Evolutionary conservation across 2,113 vertebrate species (phyloP), one percentile per base, ranked within the genome.

Genomic region (Helogale parvula): DNA sequence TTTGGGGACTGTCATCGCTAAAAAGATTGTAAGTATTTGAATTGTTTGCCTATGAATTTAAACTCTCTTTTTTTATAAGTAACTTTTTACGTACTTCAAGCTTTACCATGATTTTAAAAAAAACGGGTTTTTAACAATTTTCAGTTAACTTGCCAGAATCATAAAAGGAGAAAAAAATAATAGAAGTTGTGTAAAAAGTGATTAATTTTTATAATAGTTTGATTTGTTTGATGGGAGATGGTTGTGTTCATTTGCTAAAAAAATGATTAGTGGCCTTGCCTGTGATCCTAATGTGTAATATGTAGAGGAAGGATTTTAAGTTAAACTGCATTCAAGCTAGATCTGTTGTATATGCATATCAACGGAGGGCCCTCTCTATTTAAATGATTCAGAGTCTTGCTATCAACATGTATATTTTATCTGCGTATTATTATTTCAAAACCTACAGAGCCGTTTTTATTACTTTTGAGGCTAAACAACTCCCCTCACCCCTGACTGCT

Each of bases 1-100:
- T 99, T 97, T 98, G 99, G 91, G 99, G 99, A 80, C 99, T 99
- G 97, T 98, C 98, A 21, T 99, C 99, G 9, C 99, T 99, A 68
- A 99, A 99, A 98, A 98, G 99, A 99, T 98, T 99, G 99, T 99
- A 98, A 99, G 99, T 99, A 98, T 94, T 96, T 65, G 57, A 69
- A 93, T 83, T 92, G 69, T n/a, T 97, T 76, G 29, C 71, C 81
- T 95, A 29, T 29, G 16, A 93, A 5, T 68, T 86, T 91, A n/a
- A 94, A 92, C 17, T 38, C 47, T 38, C 38, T 47, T 76, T 79
- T 92, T 69, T 33, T 47, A 7, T 68, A 76, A 88, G 8, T 89
- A 66, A 25, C 63, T 57, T 2, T 90, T 95, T 76, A 72, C 4
- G 17, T 29, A 50, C 13, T 57, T 85, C 6, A 35, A 54, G 31